A percentile compares a stretch with the other conserved stretches of the same genome.
Evolutionary conservation across 2,888 invertebrate species (phyloP).

Genomic region (Lordiphosa andalusiaca): DNA sequence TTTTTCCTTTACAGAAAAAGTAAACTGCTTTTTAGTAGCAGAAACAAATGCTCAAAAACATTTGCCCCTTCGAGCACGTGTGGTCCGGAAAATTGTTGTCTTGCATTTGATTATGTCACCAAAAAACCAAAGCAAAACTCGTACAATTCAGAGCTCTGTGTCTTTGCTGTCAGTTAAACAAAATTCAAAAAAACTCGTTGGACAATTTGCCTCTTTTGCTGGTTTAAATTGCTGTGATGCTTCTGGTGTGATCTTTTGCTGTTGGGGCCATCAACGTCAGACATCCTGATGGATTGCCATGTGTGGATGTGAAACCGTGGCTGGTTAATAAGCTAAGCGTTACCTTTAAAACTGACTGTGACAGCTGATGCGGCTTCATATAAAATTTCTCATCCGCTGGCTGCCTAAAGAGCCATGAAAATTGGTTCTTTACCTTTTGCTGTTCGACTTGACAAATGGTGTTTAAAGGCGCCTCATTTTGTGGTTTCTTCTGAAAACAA

Average conservation of each 20-base stretch:
- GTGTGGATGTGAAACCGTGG: slow-evolving; percentile 17
- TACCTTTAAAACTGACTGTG: too few species aligned
- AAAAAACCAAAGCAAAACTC: too few species aligned
- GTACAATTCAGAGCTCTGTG: too few species aligned
- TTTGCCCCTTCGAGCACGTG: too few species aligned
- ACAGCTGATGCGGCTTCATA: slow-evolving; percentile 13
- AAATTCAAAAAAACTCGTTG: background rate
- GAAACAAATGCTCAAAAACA: too few species aligned
- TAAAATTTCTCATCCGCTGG: slow-evolving; percentile 9
- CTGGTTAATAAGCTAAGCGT: slow-evolving; percentile 42
- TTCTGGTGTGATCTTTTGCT: slow-evolving; percentile 27
- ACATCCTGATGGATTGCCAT: slow-evolving; percentile 37
- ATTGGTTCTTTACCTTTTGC: slow-evolving; percentile 18
- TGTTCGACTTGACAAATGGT: slow-evolving; percentile 48
- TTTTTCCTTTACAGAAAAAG: too few species aligned
- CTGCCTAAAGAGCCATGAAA: slow-evolving; percentile 47
- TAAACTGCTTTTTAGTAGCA: too few species aligned
- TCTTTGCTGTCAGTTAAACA: too few species aligned
- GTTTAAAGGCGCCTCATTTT: slow-evolving; percentile 44
- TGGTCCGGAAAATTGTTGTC: too few species aligned
- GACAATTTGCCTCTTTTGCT: slow-evolving; percentile 37
- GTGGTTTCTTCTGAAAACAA: slow-evolving; percentile 5
- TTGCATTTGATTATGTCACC: too few species aligned
- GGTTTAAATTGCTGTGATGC: slow-evolving; percentile 25
- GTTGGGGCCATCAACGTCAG: slow-evolving; percentile 56